Evolutionary conservation across 2,113 vertebrate genomes (phyloP).

Genomic region (Macquaria australasica): DNA sequence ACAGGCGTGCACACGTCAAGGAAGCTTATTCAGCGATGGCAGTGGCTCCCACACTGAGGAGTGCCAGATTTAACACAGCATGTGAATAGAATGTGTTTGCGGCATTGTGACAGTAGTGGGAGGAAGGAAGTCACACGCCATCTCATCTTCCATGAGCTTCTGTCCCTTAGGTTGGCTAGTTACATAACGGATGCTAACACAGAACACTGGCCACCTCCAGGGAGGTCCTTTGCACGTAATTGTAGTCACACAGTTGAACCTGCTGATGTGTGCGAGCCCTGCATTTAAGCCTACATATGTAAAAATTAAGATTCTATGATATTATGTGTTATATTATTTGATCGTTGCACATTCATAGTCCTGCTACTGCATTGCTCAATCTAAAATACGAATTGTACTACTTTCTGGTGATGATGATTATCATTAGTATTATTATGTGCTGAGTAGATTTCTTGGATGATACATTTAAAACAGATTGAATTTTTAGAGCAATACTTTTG

Average conservation of each 20-base stretch:
- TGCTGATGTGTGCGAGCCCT: conserved; percentile 29
- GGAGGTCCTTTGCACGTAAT: conserved; percentile 53
- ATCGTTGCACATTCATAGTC: conserved; percentile 13
- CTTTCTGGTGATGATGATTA: not conserved
- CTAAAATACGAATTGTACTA: not conserved
- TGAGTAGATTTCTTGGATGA: not conserved
- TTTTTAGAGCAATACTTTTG: too few relatives aligned
- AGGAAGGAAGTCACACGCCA: conserved; percentile 78
- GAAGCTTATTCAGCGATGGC: conserved; percentile 49
- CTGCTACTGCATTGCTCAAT: not conserved
- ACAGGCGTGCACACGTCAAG: conserved; percentile 18
- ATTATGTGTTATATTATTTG: not conserved
- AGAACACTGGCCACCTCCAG: conserved; percentile 69
- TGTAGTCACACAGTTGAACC: conserved; percentile 50
- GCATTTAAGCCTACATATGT: not conserved
- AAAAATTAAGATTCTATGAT: not conserved
- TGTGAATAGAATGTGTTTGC: conserved; percentile 50
- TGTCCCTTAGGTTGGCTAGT: conserved; percentile 73
- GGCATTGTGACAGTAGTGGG: conserved; percentile 71
- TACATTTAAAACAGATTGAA: too few relatives aligned
- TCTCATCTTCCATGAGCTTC: conserved; percentile 75
- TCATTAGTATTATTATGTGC: not conserved
- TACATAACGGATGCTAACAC: conserved; percentile 76
- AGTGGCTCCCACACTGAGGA: conserved; percentile 45
- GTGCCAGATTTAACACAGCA: conserved; percentile 63